Evolutionary conservation across 2,888 invertebrate genomes (phyloP), one percentile per base, ranked within the genome.

Genomic region (Oscheius sp.): DNA sequence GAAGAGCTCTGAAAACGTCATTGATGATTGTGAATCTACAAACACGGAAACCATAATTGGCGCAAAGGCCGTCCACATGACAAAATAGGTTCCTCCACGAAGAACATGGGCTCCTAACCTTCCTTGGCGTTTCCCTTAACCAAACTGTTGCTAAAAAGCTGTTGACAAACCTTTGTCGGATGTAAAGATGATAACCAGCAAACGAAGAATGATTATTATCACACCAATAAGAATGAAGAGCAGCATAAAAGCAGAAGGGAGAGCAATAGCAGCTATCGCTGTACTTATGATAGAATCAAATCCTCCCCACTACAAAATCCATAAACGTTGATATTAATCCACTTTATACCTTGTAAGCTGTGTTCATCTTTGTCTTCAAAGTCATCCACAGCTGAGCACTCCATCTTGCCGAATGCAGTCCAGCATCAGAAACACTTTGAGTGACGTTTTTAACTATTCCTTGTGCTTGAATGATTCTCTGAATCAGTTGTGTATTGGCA

Each of bases 321-420:
- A 28, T 22, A 28, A n/a, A 26, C n/a, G 49, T 5, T 26, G 12
- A 20, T 2, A 17, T 17, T 17, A 5, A n/a, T n/a, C n/a, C 6
- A 47, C 3, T 22, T 20, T 30, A 28, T 9, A 50, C 50, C 5
- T 1, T 33, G 33, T 33, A 14, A 17, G 54, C 54, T 8, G 32
- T 54, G 20, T 5, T 17, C 54, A 33, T 54, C 12, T 54, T 54
- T 14, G 54, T 33, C 2, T 14, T 17, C 2, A 54, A 33, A 9
- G 54, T 54, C n/a, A 24, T 33, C 54, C 54, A 54, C 5, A 54
- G 54, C 12, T 32, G 20, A 17, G n/a, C 12, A 32, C 33, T 33
- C 54, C 2, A 32, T 54, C 33, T 14, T 2, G 54, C 32, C 20
- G 54, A 54, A 9, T 54, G 8, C 1, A n/a, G 1, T 9, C 54